Base-by-base conservation (phyloP, 2,797 vertebrate genomes). In the Delichon dasypus region DNA sequence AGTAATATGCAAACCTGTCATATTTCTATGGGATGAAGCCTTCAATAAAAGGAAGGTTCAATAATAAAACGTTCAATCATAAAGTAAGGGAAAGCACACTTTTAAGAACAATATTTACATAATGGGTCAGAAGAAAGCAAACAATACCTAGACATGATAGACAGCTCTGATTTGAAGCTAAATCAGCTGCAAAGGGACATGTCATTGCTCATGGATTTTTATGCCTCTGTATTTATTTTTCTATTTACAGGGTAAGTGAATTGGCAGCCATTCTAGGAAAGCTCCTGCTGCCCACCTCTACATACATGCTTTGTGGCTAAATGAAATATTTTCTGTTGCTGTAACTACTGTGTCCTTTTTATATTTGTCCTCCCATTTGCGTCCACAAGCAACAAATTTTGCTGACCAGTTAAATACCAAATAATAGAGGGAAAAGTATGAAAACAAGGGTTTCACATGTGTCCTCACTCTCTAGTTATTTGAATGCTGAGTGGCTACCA, bases 311-410 rank as follows among this genome's bases (percentile, higher is more conserved):
- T 65, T 73, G 64, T 82, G 89, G 93, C 77, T 92, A 91, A 93
- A 94, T 64, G 13, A 82, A 96, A 72, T 91, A 58, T 78, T 79
- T 95, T 68, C 64, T 68, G 90, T 97, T 94, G n/a, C 92, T 57
- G 89, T 94, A 84, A 65, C 48, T 60, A 96, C 88, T 54, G 54
- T 40, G 5, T 27, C 54, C 40, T 72, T 75, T 78, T 55, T 68
- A 18, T 78, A 29, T 68, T 91, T 94, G 61, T 85, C 30, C 16
- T 60, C n/a, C 18, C 12, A 64, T 82, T 90, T 91, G 25, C 75
- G 64, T 89, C 51, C 45, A 82, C 34, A 80, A 72, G 57, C 38
- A 90, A 71, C 47, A 65, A 61, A 60, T 85, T 26, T 61, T 88
- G 57, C 42, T 89, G 90, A 85, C n/a, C 64, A 96, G 90, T 88